phyloP scores from a whole-genome alignment of 2,888 invertebrate species.

The Xanthorhoe designata region DNA sequence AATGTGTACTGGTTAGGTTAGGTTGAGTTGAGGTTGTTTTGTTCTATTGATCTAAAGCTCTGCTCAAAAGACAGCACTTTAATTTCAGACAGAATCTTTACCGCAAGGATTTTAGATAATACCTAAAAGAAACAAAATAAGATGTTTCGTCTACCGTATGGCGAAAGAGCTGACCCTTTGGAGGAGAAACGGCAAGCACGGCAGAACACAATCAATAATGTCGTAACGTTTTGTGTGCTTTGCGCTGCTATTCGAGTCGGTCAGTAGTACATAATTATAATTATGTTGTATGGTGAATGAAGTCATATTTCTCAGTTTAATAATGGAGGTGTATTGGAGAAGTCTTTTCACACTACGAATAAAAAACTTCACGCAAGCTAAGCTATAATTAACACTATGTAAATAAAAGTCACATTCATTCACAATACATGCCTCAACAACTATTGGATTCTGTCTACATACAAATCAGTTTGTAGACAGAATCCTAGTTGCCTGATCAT shows the following conservation, averaged over 20 bases:
- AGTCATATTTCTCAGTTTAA: neutral
- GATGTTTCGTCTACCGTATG: constrained; percentile 81
- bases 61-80: too few species aligned
- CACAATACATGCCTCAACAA: too few species aligned
- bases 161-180: constrained; percentile 78
- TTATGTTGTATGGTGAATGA: neutral
- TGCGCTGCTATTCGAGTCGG: constrained; percentile 78
- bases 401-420: too few species aligned
- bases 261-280: constrained; percentile 50
- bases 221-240: constrained; percentile 76
- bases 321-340: neutral
- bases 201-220: constrained; percentile 78
- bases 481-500: too few species aligned
- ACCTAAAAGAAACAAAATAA: neutral
- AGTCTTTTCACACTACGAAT: neutral
- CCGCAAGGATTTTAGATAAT: too few species aligned
- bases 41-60: too few species aligned
- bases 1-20: too few species aligned
- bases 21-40: too few species aligned
- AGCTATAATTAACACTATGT: too few species aligned
- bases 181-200: constrained; percentile 81
- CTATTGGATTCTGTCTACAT: too few species aligned
- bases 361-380: neutral
- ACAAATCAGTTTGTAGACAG: too few species aligned
- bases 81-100: too few species aligned